These are phyloP conservation scores for Catalaphyllia jardinei DNA, from an alignment of 64 coral and sea anemone genomes.

Conservation along the genomic window DNA sequence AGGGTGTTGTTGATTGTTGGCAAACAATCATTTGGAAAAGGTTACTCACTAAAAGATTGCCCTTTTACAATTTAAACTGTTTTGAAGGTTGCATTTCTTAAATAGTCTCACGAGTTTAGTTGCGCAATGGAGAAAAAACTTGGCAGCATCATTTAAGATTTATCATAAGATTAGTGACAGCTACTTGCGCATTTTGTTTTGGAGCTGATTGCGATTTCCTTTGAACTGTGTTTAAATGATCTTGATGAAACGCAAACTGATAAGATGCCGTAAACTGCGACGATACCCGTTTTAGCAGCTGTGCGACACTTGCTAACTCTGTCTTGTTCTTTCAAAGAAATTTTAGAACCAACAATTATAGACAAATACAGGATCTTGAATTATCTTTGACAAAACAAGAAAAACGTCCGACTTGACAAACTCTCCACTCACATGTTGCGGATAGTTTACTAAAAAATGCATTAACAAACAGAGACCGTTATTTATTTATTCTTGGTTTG, in stretches of 20 bases:
- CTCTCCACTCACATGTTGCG: neutral
- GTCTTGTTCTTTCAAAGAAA: neutral
- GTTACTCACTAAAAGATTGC: neutral
- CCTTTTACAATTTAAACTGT: neutral
- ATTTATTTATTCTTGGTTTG: constrained; percentile 37
- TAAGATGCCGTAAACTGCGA: neutral
- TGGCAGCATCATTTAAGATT: neutral
- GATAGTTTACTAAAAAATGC: neutral
- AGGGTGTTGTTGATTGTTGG: neutral
- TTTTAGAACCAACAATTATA: neutral
- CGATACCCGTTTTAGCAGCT: neutral
- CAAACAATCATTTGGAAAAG: constrained; percentile 1
- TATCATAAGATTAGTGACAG: neutral
- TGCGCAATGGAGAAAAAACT: neutral
- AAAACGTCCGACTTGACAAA: neutral
- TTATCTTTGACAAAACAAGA: neutral
- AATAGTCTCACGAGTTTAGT: constrained; percentile 2
- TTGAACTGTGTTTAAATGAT: too few species aligned
- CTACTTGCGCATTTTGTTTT: neutral
- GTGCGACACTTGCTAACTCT: neutral
- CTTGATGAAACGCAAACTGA: neutral
- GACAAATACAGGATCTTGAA: neutral
- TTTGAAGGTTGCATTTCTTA: neutral
- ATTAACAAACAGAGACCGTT: neutral
- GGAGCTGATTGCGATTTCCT: too few species aligned